phyloP scores from a whole-genome alignment of 2,888 invertebrate genomes.

The Empis livida region DNA sequence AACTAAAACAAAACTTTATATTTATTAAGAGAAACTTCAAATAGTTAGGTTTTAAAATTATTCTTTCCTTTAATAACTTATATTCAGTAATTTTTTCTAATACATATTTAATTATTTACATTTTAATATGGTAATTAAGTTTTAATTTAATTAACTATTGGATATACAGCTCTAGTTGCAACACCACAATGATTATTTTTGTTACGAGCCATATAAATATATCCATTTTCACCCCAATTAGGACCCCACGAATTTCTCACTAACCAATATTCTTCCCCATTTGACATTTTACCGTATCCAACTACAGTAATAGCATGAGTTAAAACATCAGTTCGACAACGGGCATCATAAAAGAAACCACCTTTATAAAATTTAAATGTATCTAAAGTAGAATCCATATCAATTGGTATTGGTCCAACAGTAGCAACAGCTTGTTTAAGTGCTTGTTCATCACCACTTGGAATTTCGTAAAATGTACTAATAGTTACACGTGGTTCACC shows the following conservation, averaged over 20 bases:
- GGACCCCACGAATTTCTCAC: conserved; percentile 49
- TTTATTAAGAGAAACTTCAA: no score
- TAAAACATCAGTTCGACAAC: background rate
- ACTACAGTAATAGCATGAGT: conserved; percentile 8
- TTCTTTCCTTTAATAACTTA: no score
- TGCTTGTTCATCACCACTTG: conserved; percentile 6
- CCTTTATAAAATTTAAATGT: conserved; percentile 5
- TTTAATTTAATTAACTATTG: no score
- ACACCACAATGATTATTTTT: conserved; percentile 67
- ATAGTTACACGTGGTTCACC: background rate
- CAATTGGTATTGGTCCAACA: conserved; percentile 8
- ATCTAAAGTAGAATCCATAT: conserved; percentile 4
- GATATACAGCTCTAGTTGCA: conserved; percentile 63
- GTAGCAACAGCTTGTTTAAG: conserved; percentile 6
- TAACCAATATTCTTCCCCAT: conserved; percentile 9
- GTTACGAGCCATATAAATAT: conserved; percentile 72
- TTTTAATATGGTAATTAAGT: no score
- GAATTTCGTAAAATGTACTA: background rate
- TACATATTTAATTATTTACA: no score
- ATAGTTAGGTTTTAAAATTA: no score
- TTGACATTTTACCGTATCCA: conserved; percentile 8
- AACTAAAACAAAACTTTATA: no score
- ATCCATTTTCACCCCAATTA: conserved; percentile 42
- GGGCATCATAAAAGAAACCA: conserved; percentile 8
- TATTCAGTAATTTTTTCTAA: no score